phyloP scores from a whole-genome alignment of 2,113 vertebrate species.

The Sapajus apella region DNA sequence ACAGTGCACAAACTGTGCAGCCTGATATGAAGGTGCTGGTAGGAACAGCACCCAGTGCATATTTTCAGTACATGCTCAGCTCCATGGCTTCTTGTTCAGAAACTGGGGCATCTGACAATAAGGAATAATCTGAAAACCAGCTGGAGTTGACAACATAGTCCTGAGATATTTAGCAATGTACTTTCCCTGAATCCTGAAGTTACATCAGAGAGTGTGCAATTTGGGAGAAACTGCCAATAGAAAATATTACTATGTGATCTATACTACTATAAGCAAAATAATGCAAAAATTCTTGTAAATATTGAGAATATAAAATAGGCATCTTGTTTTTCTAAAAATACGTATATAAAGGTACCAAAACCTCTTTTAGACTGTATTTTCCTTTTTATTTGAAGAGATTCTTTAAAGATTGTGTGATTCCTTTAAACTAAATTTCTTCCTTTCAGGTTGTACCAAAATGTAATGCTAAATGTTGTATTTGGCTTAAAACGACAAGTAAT shows the following conservation, averaged over 20 bases:
- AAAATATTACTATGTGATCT: background rate
- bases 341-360: background rate
- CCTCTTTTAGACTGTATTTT: slow-evolving; percentile 37
- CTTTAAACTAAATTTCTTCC: slow-evolving; percentile 47
- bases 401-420: slow-evolving; percentile 26
- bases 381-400: background rate
- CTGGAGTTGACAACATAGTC: background rate
- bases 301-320: background rate
- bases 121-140: background rate
- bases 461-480: background rate
- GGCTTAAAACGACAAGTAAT: slow-evolving; percentile 61
- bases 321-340: background rate
- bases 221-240: background rate
- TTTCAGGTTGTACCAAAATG: slow-evolving; percentile 42
- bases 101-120: background rate
- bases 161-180: background rate
- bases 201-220: background rate
- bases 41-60: accelerated
- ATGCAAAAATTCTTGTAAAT: background rate
- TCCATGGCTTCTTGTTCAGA: background rate
- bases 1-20: background rate
- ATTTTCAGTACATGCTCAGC: background rate
- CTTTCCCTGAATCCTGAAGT: background rate
- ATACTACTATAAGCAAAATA: background rate
- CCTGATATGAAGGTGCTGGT: background rate